Conservation (phyloP, 1,140 invertebrate species). For the Camponotus vicinus region DNA sequence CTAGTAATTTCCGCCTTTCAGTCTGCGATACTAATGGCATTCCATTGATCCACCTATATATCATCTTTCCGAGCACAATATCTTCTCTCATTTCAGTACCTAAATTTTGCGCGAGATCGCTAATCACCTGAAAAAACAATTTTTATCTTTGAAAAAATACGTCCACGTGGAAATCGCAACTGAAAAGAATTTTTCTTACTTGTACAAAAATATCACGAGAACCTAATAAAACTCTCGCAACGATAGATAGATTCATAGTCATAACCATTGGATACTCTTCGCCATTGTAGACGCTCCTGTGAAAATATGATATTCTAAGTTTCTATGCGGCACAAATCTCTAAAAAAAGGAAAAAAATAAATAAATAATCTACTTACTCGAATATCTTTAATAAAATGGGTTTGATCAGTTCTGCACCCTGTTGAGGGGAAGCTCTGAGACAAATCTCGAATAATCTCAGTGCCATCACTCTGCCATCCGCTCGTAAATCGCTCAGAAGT, state of each 20-base stretch:
- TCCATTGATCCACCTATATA: conserved; percentile 93
- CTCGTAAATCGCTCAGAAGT: conserved; percentile 92
- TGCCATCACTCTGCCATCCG: conserved; percentile 92
- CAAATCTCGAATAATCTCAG: conserved; percentile 92
- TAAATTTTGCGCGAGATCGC: conserved; percentile 80
- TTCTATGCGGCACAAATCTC: background rate
- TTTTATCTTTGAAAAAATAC: background rate
- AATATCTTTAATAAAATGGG: conserved; percentile 90
- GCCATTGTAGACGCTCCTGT: conserved; percentile 88
- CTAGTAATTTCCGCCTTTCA: conserved; percentile 92
- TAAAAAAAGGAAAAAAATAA: background rate
- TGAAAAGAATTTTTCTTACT: conserved; percentile 77
- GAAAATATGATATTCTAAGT: conserved; percentile 65
- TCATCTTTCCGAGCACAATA: conserved; percentile 89
- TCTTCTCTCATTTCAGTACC: conserved; percentile 86
- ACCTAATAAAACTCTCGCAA: conserved; percentile 92
- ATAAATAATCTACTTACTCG: conserved; percentile 85
- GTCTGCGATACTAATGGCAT: conserved; percentile 92
- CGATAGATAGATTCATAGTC: conserved; percentile 91
- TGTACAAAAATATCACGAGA: conserved; percentile 91
- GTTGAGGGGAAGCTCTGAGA: conserved; percentile 88
- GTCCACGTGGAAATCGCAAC: background rate
- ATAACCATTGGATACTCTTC: conserved; percentile 91
- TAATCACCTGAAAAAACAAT: conserved; percentile 85
- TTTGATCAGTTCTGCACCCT: conserved; percentile 89